These are phyloP conservation scores for Microplitis demolitor DNA, from an alignment of 1,140 invertebrate species.

Conservation along the genomic window DNA sequence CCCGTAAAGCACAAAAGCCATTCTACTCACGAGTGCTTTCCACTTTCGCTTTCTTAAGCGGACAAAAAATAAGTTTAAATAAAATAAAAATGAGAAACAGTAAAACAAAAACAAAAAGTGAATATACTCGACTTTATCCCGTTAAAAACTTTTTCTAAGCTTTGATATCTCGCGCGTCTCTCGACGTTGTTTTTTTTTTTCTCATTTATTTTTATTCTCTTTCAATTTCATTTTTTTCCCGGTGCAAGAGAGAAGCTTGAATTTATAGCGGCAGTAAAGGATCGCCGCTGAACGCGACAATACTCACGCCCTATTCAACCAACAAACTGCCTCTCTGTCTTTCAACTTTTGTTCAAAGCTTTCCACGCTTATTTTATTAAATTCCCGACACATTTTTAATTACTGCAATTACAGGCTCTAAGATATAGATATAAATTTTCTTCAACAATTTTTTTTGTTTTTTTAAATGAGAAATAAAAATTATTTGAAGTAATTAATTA, in stretches of 20 bases:
- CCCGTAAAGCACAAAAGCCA: not conserved
- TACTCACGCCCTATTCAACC: too few species aligned
- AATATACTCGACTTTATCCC: conserved; percentile 27
- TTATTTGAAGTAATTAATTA: not conserved
- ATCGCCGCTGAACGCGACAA: too few species aligned
- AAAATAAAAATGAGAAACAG: conserved; percentile 2
- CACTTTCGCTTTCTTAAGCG: conserved; percentile 19
- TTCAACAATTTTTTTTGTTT: not conserved
- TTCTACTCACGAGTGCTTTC: conserved; percentile 9
- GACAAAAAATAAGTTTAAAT: conserved; percentile 5
- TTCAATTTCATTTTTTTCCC: too few species aligned
- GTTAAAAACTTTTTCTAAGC: conserved; percentile 27
- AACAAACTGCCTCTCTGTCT: too few species aligned
- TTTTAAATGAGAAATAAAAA: not conserved
- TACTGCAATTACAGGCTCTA: too few species aligned
- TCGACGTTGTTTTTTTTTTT: conserved; percentile 2
- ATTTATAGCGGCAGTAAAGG: too few species aligned
- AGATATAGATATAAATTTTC: not conserved
- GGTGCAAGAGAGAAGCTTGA: too few species aligned
- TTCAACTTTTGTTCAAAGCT: too few species aligned
- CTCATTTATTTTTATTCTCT: conserved; percentile 5
- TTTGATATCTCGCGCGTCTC: conserved; percentile 24
- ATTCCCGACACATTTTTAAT: too few species aligned
- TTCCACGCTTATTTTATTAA: too few species aligned
- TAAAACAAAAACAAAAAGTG: conserved; percentile 2